A percentile compares a stretch with the other conserved stretches of the same genome.
Evolutionary conservation across 2,113 vertebrate genomes (phyloP).

Genomic region (Pelecanoides urinatrix): DNA sequence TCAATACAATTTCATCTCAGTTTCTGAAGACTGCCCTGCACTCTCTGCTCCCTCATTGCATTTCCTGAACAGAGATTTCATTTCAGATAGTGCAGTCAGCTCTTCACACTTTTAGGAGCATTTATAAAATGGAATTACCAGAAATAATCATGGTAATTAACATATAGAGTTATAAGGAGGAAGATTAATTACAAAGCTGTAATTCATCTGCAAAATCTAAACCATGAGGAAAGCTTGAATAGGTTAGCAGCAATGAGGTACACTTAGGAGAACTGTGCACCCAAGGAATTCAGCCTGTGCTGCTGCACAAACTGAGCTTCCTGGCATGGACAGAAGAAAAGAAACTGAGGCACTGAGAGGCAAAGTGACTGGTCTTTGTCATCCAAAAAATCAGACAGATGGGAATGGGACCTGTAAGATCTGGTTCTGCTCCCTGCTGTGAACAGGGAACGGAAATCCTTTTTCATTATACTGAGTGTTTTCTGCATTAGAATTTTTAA

Average conservation of each 20-base stretch:
- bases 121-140: constrained; percentile 53
- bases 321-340: neutral
- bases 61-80: constrained; percentile 35
- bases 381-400: neutral
- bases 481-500: neutral
- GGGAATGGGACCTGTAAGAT: neutral
- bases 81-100: constrained; percentile 35
- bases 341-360: neutral
- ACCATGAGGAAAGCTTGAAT: neutral
- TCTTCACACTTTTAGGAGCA: constrained; percentile 9
- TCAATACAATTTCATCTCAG: fast-evolving
- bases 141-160: constrained; percentile 61
- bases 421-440: neutral
- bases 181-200: constrained; percentile 57
- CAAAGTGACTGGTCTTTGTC: neutral
- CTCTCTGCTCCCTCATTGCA: neutral
- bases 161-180: neutral
- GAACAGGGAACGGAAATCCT: neutral
- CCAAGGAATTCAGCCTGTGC: neutral
- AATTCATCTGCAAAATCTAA: constrained; percentile 31
- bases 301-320: neutral
- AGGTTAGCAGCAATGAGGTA: neutral
- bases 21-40: neutral
- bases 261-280: neutral
- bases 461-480: neutral